Conservation (phyloP, 2,888 invertebrate species). For the Microctonus brassicae region DNA sequence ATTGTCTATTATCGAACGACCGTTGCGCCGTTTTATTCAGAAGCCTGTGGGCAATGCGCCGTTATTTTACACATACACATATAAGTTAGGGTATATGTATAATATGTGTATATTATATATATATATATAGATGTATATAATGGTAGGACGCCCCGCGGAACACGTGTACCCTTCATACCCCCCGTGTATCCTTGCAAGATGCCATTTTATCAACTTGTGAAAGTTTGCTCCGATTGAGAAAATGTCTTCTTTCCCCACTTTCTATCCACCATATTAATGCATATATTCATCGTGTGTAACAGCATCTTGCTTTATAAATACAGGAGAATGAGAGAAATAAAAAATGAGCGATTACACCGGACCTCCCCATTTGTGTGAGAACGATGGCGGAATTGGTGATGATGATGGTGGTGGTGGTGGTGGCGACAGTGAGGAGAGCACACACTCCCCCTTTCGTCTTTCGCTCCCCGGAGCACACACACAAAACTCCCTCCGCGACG, state of each 20-base stretch:
- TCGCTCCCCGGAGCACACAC: slow-evolving; percentile 12
- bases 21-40: background rate
- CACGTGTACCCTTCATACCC: slow-evolving; percentile 39
- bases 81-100: background rate
- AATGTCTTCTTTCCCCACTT: background rate
- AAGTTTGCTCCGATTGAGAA: background rate
- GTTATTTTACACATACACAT: background rate
- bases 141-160: slow-evolving; percentile 26
- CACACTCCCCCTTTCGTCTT: slow-evolving; percentile 5
- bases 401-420: slow-evolving; percentile 1
- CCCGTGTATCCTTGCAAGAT: slow-evolving; percentile 47
- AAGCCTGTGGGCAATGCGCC: background rate
- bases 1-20: background rate
- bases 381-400: slow-evolving; percentile 14
- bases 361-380: slow-evolving; percentile 21
- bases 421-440: background rate
- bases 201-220: slow-evolving; percentile 50
- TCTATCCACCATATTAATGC: background rate
- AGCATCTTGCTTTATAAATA: background rate
- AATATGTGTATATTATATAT: background rate
- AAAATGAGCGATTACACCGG: background rate
- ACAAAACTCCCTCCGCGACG: slow-evolving; percentile 18
- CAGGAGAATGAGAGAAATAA: background rate
- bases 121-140: background rate
- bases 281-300: background rate